Evolutionary conservation across 2,113 vertebrate species (phyloP).

Genomic region (Clarias gariepinus): DNA sequence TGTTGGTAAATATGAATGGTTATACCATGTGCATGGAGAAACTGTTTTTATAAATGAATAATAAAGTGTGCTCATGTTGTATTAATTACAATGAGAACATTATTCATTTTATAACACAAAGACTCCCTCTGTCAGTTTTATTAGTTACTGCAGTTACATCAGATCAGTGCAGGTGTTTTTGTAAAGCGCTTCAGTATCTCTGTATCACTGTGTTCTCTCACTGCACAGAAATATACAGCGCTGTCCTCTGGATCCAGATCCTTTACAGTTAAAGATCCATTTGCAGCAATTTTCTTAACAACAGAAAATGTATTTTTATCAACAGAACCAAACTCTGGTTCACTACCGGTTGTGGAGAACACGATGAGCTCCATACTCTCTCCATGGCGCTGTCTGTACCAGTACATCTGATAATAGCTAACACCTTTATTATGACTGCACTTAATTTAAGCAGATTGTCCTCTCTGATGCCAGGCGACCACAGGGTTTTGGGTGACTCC

Average conservation of each 20-base stretch:
- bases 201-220: slow-evolving; percentile 53
- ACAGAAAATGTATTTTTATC: neutral
- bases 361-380: slow-evolving; percentile 51
- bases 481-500: slow-evolving; percentile 51
- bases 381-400: slow-evolving; percentile 62
- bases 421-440: slow-evolving; percentile 40
- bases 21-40: no score
- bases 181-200: slow-evolving; percentile 27
- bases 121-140: neutral
- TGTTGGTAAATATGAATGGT: no score
- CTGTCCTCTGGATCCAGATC: slow-evolving; percentile 43
- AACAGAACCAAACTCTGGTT: slow-evolving; percentile 1
- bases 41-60: no score
- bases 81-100: neutral
- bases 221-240: slow-evolving; percentile 50
- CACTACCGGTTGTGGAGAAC: neutral
- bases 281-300: neutral
- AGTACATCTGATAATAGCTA: slow-evolving; percentile 55
- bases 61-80: neutral
- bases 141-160: neutral
- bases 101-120: neutral
- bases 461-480: neutral
- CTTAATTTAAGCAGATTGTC: slow-evolving; percentile 37
- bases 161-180: slow-evolving; percentile 47
- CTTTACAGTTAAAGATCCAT: slow-evolving; percentile 58